Percentiles rank a stretch among this genome's conserved stretches.
These are phyloP conservation scores for Tethya wilhelma DNA, from an alignment of 37 sponge, comb jelly and placozoan species.

Conservation along the genomic window DNA sequence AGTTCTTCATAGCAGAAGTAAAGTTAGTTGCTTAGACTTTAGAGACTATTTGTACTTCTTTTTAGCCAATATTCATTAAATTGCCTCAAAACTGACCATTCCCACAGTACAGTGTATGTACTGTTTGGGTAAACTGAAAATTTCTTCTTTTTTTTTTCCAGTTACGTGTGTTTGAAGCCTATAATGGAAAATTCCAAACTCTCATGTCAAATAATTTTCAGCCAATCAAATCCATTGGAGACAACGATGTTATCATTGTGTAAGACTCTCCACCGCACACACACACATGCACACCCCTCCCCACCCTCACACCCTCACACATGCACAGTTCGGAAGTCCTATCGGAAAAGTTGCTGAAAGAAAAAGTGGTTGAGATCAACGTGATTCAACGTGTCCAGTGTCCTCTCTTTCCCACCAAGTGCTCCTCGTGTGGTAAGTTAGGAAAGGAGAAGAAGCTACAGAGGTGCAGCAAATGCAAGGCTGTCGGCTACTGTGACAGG, in stretches of 20 bases:
- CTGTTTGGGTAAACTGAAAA: not conserved
- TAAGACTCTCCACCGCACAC: conserved; percentile 25
- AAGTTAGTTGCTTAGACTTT: too few relatives aligned
- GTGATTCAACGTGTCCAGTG: conserved; percentile 53
- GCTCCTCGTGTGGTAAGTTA: conserved; percentile 35
- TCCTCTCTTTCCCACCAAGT: conserved; percentile 50
- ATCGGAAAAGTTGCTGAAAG: not conserved
- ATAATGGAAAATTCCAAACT: conserved; percentile 58
- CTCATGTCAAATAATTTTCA: conserved; percentile 40
- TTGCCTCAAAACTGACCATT: not conserved
- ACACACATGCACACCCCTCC: conserved; percentile 3
- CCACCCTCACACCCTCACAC: not conserved
- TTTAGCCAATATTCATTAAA: too few relatives aligned
- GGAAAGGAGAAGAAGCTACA: conserved; percentile 15
- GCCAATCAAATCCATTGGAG: conserved; percentile 42
- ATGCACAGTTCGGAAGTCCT: conserved; percentile 54
- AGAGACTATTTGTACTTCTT: too few relatives aligned
- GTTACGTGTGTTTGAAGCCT: conserved; percentile 79
- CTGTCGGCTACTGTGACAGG: conserved; percentile 81
- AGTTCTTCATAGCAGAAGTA: not conserved
- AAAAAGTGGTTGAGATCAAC: conserved; percentile 30
- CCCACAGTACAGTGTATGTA: not conserved
- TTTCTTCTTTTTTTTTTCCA: conserved; percentile 13
- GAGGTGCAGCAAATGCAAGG: conserved; percentile 71
- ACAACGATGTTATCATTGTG: conserved; percentile 72